Evolutionary conservation across 2,113 vertebrate genomes (phyloP), one percentile per base, ranked within the genome.

Genomic region (Nannobrachium achirus): DNA sequence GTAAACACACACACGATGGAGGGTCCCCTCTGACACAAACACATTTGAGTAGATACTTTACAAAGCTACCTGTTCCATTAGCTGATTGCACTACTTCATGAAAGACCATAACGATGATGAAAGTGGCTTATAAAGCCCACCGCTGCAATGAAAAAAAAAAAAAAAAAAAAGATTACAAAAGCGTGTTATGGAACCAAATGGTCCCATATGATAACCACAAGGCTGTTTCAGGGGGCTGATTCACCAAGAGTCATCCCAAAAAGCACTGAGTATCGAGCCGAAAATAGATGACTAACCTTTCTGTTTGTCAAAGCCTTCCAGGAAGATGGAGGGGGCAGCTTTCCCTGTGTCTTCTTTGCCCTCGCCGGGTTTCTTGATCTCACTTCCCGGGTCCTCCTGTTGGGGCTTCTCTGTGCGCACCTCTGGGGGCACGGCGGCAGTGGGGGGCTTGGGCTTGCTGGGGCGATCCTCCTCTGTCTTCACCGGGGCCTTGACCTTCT

Each of bases 261-360:
- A 56, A 38, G 4, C n/a, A 33, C 53, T n/a, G 25, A 33, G 10
- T 11, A 40, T 40, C 10, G 33, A 16, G 25, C 42, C 11, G 14
- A 44, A 14, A 55, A 8, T 16, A 20, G 10, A 9, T 8, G n/a
- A 75, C 82, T 94, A 93, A 99, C 97, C 96, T 97, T 96, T 93
- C 69, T 93, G 80, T 79, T 89, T 92, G 76, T 81, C 73, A 46
- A 92, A 88, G 50, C 74, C 83, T 16, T 71, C 20, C 66, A 90
- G 48, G 42, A 90, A 56, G 63, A 66, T 11, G 6, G 82, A 42
- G 5, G 48, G 60, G 9, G 63, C 42, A 3, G 73, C 62, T 55
- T 86, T 89, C 20, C 71, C 84, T 6, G 73, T 41, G 38, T 89
- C 86, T 73, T 44, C 87, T 46, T 81, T 55, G 77, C 80, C 78